phyloP scores from a whole-genome alignment of 2,797 vertebrate genomes.

The Harpagifer antarcticus region DNA sequence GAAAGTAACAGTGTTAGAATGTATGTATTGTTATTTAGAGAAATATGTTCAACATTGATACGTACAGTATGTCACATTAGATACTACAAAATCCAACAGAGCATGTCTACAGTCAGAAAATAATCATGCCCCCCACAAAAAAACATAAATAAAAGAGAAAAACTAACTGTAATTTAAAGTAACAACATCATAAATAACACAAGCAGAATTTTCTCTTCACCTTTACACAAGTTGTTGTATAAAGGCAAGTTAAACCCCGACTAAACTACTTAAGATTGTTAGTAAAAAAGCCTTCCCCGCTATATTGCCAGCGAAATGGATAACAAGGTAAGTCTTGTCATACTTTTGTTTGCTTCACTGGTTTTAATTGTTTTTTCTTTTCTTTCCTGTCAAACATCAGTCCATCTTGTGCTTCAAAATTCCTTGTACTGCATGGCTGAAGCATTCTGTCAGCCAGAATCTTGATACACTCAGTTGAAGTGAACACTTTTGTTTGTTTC shows the following conservation, averaged over 20 bases:
- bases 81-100: neutral
- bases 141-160: no score
- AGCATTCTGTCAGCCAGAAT: neutral
- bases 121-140: neutral
- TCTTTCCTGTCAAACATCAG: constrained; percentile 2
- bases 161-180: neutral
- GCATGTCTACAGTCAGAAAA: neutral
- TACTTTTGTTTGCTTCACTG: neutral
- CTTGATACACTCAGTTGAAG: neutral
- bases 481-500: neutral
- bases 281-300: neutral
- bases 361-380: neutral
- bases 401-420: neutral
- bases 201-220: neutral
- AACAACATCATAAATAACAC: neutral
- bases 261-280: neutral
- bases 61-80: neutral
- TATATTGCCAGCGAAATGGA: neutral
- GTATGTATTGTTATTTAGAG: neutral
- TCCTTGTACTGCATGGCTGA: neutral
- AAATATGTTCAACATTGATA: neutral
- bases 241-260: neutral
- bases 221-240: neutral
- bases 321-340: neutral
- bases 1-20: neutral